Conservation (phyloP, 2,113 vertebrate genomes). For the Cephalopterus ornatus region DNA sequence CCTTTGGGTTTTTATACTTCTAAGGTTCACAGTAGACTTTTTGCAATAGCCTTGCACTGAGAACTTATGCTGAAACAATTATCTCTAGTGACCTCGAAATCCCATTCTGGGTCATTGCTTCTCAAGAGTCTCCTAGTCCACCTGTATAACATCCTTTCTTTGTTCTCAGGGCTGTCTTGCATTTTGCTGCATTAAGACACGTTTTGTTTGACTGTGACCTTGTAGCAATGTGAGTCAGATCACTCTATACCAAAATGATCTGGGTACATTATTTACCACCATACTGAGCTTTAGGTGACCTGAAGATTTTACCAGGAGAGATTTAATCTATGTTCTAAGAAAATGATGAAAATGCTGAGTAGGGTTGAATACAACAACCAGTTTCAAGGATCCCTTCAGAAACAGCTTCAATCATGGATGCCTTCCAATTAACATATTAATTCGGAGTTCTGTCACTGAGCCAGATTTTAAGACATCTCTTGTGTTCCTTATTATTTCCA, state of each 20-base stretch:
- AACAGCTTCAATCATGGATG: not conserved
- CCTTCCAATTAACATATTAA: not conserved
- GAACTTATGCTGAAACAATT: not conserved
- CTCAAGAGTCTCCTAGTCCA: not conserved
- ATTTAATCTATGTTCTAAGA: not conserved
- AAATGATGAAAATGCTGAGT: not conserved
- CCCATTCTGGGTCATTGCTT: not conserved
- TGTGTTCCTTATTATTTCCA: not conserved
- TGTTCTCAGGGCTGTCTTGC: not conserved
- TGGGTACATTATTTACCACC: not conserved
- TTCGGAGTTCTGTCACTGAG: not conserved
- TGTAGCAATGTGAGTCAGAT: not conserved
- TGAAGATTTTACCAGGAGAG: not conserved
- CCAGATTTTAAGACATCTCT: not conserved
- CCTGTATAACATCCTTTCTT: not conserved
- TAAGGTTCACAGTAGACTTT: not conserved
- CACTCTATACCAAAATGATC: not conserved
- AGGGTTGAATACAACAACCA: not conserved
- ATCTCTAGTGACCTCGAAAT: slow-evolving; percentile 10
- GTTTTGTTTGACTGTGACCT: not conserved
- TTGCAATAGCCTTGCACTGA: not conserved
- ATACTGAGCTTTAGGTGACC: not conserved
- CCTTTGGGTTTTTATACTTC: not conserved
- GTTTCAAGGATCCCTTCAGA: not conserved
- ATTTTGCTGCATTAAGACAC: not conserved